Percentiles rank a stretch among this genome's conserved stretches.
These are phyloP conservation scores for Metopolophium dirhodum DNA, from an alignment of 1,140 invertebrate genomes.

Conservation along the genomic window DNA sequence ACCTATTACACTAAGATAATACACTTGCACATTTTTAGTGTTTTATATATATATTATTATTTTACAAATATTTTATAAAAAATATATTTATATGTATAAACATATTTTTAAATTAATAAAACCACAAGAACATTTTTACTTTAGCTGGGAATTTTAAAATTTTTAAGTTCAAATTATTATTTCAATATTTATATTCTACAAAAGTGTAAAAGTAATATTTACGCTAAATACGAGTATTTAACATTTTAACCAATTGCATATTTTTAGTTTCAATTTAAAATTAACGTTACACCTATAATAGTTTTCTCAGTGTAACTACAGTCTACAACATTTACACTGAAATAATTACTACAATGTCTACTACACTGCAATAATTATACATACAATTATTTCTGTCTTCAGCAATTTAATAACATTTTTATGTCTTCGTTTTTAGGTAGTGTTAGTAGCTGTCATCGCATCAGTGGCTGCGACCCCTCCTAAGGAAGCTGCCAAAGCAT, in stretches of 20 bases:
- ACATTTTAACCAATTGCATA: background rate
- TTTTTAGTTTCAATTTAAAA: background rate
- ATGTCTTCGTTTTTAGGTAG: background rate
- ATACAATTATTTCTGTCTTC: background rate
- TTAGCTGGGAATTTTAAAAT: no score
- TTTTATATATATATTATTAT: background rate
- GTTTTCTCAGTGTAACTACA: background rate
- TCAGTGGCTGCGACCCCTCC: background rate
- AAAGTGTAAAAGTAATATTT: background rate
- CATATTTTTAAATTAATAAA: background rate
- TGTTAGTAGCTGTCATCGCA: constrained; percentile 26
- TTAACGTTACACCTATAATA: background rate
- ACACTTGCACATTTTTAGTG: background rate
- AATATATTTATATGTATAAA: background rate
- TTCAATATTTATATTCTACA: no score
- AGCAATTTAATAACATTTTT: no score
- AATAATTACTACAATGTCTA: no score
- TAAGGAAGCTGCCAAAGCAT: background rate
- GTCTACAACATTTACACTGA: background rate
- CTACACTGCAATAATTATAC: background rate
- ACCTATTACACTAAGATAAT: no score
- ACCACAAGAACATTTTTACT: background rate
- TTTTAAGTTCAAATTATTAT: background rate
- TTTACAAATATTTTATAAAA: background rate
- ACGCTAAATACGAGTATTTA: background rate